Evolutionary conservation across 1,140 invertebrate genomes (phyloP), one percentile per base, ranked within the genome.

Genomic region (Drosophila pseudoananassae): DNA sequence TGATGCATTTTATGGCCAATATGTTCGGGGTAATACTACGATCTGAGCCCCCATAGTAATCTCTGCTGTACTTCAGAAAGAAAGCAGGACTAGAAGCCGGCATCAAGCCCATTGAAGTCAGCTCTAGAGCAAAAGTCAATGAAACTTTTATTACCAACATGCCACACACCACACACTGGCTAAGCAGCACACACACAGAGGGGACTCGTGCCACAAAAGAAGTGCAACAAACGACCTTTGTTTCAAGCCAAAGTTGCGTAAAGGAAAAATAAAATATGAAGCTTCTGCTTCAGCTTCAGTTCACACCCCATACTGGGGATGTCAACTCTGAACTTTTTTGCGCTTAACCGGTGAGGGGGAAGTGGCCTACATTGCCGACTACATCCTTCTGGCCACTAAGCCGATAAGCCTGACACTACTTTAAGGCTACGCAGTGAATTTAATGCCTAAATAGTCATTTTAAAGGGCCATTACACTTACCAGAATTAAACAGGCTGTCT

Each of bases 61-160:
- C n/a, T n/a, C n/a, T n/a, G n/a, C n/a, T n/a, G n/a, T n/a, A n/a
- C n/a, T n/a, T n/a, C n/a, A n/a, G n/a, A n/a, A 46, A 7, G 3
- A 38, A 15, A 55, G 23, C 15, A 47, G 63, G 31, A 47, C 31
- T 20, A 9, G 23, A 15, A 20, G 7, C 40, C 61, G 15, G 29
- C 38, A n/a, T n/a, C n/a, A n/a, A n/a, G n/a, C n/a, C 55, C 75
- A 82, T 82, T 75, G 70, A 78, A 83, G 70, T 82, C 79, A 83
- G 63, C 80, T 84, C 38, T 84, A 65, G 75, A 76, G 76, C 65
- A 84, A 83, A 71, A 79, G 80, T 83, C 79, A 81, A 84, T 79
- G 79, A 83, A 83, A 83, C 80, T 84, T 69, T 69, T 69, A 69
- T 69, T 56, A 46, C 63, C 65, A 68, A 69, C 61, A 69, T 69